Evolutionary conservation across 2,888 invertebrate genomes (phyloP).

Genomic region (Amphipoea oculea): DNA sequence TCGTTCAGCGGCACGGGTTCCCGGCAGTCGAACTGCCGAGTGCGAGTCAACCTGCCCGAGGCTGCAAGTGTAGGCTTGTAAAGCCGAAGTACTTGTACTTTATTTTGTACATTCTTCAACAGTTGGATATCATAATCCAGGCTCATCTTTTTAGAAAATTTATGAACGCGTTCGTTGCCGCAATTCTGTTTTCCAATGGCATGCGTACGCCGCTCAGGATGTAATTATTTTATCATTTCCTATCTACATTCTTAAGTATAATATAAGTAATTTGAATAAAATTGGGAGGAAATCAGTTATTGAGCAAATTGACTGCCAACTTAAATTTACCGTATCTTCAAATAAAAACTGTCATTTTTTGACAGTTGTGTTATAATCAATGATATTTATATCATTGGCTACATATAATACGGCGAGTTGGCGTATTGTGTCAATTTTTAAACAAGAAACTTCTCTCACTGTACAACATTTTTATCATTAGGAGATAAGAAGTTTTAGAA

Average conservation of each 20-base stretch:
- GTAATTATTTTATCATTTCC: not conserved
- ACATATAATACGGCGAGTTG: not conserved
- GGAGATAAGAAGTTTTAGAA: not conserved
- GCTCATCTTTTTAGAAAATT: not conserved
- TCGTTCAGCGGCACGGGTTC: not conserved
- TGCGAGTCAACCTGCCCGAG: not conserved
- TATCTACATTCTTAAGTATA: not conserved
- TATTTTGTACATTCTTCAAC: not conserved
- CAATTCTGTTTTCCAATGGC: not conserved
- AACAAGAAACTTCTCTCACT: not conserved
- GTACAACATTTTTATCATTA: not conserved
- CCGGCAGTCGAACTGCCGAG: constrained; percentile 8
- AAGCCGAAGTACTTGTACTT: not conserved
- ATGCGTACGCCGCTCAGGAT: not conserved
- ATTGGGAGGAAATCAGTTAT: not conserved
- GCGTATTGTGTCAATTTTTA: not conserved
- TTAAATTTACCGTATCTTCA: not conserved
- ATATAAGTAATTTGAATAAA: too few relatives aligned
- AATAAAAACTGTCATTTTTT: not conserved
- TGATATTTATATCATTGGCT: too few relatives aligned
- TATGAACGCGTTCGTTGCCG: not conserved
- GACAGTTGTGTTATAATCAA: not conserved
- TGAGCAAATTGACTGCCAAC: constrained; percentile 6
- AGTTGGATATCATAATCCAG: not conserved
- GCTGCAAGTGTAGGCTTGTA: not conserved